Conservation (phyloP, 2,113 vertebrate genomes). For the Acanthochromis polyacanthus region DNA sequence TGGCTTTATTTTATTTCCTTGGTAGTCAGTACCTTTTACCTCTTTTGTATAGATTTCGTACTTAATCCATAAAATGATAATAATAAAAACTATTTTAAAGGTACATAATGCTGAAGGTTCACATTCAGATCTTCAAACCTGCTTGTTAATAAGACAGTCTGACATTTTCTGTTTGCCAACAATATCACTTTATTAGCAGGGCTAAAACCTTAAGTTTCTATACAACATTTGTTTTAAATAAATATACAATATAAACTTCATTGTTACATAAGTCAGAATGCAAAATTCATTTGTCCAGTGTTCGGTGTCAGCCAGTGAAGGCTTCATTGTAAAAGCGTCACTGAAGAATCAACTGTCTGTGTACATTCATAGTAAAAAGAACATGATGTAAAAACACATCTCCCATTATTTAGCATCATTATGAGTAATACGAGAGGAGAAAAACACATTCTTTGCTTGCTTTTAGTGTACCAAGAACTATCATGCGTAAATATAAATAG, state of each 20-base stretch:
- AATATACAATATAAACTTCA: background rate
- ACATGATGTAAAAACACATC: background rate
- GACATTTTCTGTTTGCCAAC: no score
- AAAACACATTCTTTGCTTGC: background rate
- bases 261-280: conserved; percentile 14
- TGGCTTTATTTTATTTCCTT: no score
- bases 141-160: no score
- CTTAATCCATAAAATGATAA: no score
- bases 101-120: no score
- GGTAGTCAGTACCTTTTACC: no score
- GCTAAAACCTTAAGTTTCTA: background rate
- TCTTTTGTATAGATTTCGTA: no score
- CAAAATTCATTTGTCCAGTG: conserved; percentile 21
- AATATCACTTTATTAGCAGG: background rate
- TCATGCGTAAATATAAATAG: background rate
- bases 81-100: no score
- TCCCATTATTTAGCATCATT: conserved; percentile 13
- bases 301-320: conserved; percentile 29
- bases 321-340: conserved; percentile 32
- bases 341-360: background rate
- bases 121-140: no score
- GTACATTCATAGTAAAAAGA: conserved; percentile 4
- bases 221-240: conserved; percentile 22
- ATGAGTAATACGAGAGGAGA: background rate
- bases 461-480: background rate